Evolutionary conservation across 2,113 vertebrate species (phyloP).

Genomic region (Ciconia maguari): DNA sequence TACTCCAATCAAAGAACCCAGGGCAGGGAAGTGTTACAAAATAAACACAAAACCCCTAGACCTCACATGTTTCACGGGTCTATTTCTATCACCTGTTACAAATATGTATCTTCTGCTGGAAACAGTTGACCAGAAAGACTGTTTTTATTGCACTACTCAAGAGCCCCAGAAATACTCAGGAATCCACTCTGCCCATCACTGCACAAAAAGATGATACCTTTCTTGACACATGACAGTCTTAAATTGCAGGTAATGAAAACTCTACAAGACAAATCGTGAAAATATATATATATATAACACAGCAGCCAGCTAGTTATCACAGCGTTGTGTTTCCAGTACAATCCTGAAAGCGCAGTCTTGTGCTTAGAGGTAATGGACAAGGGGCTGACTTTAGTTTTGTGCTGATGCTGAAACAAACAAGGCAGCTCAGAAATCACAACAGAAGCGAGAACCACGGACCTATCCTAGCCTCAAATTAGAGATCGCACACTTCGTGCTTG

Average conservation of each 20-base stretch:
- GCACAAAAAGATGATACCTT: neutral
- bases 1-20: neutral
- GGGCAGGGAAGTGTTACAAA: fast-evolving
- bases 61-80: neutral
- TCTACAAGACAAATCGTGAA: fast-evolving
- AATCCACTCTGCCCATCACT: fast-evolving
- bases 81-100: neutral
- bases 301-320: neutral
- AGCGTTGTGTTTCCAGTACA: fast-evolving
- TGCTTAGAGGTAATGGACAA: fast-evolving
- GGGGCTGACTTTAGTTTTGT: neutral
- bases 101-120: too few species aligned
- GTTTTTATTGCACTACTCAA: fast-evolving
- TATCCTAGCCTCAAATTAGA: neutral
- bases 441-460: neutral
- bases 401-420: neutral
- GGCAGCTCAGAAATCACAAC: neutral
- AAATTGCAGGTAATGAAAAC: neutral
- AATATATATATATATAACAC: fast-evolving
- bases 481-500: fast-evolving
- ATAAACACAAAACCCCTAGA: fast-evolving
- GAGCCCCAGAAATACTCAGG: neutral
- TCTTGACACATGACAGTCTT: neutral
- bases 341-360: neutral
- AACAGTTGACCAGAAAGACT: neutral